phyloP scores from a whole-genome alignment of 2,888 invertebrate genomes.

The Ormyrus pomaceus region DNA sequence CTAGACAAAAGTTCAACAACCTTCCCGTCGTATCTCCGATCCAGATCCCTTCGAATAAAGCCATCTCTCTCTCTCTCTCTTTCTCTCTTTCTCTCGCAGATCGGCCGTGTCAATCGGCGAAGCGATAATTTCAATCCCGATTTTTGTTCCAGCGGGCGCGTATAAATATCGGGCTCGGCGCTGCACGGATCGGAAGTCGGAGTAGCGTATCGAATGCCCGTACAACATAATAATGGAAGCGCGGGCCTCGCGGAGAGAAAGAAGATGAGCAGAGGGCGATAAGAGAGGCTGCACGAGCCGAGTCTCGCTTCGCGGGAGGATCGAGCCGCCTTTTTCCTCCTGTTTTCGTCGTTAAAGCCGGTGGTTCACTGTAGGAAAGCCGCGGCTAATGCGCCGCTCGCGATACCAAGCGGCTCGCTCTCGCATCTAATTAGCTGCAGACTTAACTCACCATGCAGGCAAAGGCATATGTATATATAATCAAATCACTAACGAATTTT shows the following conservation, averaged over 20 bases:
- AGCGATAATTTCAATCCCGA: conserved; percentile 23
- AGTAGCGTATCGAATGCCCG: conserved; percentile 20
- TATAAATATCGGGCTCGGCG: background rate
- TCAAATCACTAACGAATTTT: no score
- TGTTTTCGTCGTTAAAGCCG: background rate
- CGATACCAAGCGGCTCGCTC: no score
- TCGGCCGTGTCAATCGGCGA: conserved; percentile 18
- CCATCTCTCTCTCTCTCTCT: conserved; percentile 3
- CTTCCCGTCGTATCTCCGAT: background rate
- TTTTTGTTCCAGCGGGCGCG: background rate
- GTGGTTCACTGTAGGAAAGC: background rate
- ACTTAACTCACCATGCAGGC: no score
- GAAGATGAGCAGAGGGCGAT: conserved; percentile 5
- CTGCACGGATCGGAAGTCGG: conserved; percentile 28
- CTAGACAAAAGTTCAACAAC: conserved; percentile 7
- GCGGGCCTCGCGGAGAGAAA: background rate
- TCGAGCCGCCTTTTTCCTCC: background rate
- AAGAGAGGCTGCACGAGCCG: background rate
- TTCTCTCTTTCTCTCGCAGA: conserved; percentile 17
- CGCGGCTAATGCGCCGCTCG: background rate
- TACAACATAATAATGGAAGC: conserved; percentile 18
- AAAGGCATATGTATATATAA: no score
- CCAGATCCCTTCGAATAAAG: conserved; percentile 17
- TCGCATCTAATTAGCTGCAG: no score
- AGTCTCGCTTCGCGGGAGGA: background rate